Percentiles rank a stretch among this genome's conserved stretches.
phyloP scores from a whole-genome alignment of 2,113 vertebrate species.

The Rhineura floridana region DNA sequence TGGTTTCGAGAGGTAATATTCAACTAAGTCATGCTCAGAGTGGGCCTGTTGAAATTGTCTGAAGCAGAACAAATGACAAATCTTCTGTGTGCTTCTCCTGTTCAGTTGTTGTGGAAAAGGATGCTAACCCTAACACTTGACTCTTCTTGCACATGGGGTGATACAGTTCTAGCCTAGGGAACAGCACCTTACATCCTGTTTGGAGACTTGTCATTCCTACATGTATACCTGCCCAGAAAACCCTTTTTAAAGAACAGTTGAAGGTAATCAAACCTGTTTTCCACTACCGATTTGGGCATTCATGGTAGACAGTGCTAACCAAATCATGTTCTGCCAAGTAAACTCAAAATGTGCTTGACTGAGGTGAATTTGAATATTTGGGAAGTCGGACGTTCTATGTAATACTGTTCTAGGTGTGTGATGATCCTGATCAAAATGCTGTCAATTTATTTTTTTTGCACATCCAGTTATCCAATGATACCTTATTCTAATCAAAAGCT shows the following conservation, averaged over 20 bases:
- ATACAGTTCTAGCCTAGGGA: background rate
- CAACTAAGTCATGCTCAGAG: background rate
- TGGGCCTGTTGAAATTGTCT: background rate
- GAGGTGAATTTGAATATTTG: background rate
- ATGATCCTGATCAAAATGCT: background rate
- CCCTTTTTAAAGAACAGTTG: background rate
- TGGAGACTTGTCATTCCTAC: background rate
- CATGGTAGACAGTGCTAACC: background rate
- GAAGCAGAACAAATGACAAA: no score
- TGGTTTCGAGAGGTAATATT: background rate
- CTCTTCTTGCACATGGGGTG: background rate
- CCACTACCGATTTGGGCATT: no score
- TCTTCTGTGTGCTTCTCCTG: background rate
- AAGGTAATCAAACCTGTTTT: background rate
- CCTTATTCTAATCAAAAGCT: background rate
- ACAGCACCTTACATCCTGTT: background rate
- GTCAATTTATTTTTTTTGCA: background rate
- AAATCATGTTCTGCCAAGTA: background rate
- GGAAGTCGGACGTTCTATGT: background rate
- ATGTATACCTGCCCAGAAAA: background rate
- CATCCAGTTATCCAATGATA: background rate
- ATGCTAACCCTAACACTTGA: no score
- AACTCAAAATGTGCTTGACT: background rate
- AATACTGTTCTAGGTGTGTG: background rate
- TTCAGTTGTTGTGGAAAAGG: background rate